Percentiles rank a stretch among this genome's conserved stretches.
Evolutionary conservation across 2,888 invertebrate species (phyloP).

Genomic region (Leptinotarsa rubiginosa): DNA sequence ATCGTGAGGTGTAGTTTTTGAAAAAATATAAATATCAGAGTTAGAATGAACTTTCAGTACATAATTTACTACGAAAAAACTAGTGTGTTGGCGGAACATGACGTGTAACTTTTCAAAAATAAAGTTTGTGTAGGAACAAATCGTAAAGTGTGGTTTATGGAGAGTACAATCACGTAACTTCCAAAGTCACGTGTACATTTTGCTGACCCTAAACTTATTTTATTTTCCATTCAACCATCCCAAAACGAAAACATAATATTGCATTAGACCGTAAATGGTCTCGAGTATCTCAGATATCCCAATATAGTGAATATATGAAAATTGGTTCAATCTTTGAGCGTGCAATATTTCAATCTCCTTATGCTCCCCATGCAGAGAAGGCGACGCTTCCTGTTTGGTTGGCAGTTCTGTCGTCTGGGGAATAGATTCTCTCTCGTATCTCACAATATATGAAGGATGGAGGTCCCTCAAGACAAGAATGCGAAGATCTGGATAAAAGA

Average conservation of each 20-base stretch:
- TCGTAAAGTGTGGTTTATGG: no score
- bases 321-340: constrained; percentile 65
- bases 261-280: constrained; percentile 15
- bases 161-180: no score
- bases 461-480: constrained; percentile 65
- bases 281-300: constrained; percentile 34
- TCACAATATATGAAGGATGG: constrained; percentile 65
- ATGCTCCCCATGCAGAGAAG: constrained; percentile 58
- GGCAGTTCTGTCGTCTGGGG: constrained; percentile 61
- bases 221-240: neutral
- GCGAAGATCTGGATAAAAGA: constrained; percentile 60
- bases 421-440: constrained; percentile 57
- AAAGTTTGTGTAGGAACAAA: no score
- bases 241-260: constrained; percentile 7
- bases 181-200: no score
- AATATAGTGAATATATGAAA: constrained; percentile 62
- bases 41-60: no score
- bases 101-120: no score
- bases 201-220: neutral
- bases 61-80: no score
- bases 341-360: constrained; percentile 65
- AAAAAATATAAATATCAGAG: no score
- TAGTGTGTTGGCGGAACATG: no score
- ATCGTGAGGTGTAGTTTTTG: no score
- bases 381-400: constrained; percentile 65